These are phyloP conservation scores for Harpagus bidentatus DNA, from an alignment of 2,113 vertebrate genomes.

Conservation along the genomic window DNA sequence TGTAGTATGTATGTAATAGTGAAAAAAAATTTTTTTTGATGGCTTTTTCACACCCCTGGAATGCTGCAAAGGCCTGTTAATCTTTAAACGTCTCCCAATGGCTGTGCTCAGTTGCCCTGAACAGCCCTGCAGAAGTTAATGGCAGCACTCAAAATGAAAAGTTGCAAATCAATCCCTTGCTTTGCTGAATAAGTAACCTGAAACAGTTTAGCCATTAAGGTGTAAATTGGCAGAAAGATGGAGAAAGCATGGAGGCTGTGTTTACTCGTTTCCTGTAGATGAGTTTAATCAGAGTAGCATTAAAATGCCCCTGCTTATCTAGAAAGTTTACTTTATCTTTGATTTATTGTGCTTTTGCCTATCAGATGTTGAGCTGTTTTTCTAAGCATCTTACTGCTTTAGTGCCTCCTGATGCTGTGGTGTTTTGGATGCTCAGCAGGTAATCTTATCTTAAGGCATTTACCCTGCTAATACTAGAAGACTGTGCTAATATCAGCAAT, in stretches of 20 bases:
- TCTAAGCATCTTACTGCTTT: not conserved
- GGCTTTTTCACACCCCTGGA: not conserved
- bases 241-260: constrained; percentile 16
- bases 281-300: not conserved
- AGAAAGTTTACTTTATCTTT: constrained; percentile 17
- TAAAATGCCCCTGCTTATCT: not conserved
- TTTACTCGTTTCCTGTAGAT: constrained; percentile 1
- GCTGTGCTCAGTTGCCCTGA: not conserved
- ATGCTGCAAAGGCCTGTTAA: constrained; percentile 17
- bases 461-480: not conserved
- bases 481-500: not conserved
- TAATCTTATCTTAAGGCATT: not conserved
- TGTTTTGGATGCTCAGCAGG: not conserved
- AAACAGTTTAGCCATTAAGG: constrained; percentile 34
- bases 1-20: not conserved
- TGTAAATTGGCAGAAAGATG: constrained; percentile 23
- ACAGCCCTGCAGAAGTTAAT: not conserved
- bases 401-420: not conserved
- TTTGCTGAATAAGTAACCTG: constrained; percentile 54
- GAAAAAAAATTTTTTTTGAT: not conserved
- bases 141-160: not conserved
- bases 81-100: constrained; percentile 5
- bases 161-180: not conserved
- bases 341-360: constrained; percentile 6
- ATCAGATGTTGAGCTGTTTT: not conserved